Conservation (phyloP, 2,888 invertebrate genomes). For the Aspidapion aeneum region DNA sequence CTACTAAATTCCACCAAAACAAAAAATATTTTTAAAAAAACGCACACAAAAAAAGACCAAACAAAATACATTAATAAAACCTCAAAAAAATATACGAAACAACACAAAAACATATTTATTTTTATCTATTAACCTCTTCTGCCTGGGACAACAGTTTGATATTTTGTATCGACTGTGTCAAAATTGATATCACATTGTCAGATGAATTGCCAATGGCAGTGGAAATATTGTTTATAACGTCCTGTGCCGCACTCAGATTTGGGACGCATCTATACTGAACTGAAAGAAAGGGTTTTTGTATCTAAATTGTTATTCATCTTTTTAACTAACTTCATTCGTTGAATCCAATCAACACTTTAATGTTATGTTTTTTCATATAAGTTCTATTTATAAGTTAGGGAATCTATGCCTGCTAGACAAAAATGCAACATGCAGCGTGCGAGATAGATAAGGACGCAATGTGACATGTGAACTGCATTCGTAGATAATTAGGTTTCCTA, state of each 20-base stretch:
- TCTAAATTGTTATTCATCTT: neutral
- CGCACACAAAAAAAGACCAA: neutral
- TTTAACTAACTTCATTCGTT: too few species aligned
- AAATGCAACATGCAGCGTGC: too few species aligned
- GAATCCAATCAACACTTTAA: too few species aligned
- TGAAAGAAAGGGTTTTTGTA: slow-evolving; percentile 33
- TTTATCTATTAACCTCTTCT: slow-evolving; percentile 44
- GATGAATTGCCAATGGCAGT: neutral
- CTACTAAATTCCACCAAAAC: too few species aligned
- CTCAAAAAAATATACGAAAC: neutral
- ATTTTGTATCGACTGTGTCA: slow-evolving; percentile 47
- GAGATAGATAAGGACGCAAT: too few species aligned
- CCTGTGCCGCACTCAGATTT: slow-evolving; percentile 18
- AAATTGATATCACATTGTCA: slow-evolving; percentile 23
- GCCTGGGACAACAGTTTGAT: slow-evolving; percentile 50
- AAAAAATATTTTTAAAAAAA: too few species aligned
- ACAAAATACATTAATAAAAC: neutral
- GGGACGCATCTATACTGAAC: slow-evolving; percentile 58
- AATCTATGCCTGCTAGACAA: too few species aligned
- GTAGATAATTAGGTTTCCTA: too few species aligned
- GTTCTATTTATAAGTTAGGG: too few species aligned
- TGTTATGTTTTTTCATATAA: too few species aligned
- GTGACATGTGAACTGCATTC: too few species aligned
- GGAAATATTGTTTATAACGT: neutral
- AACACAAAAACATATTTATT: neutral